Evolutionary conservation across 2,888 invertebrate genomes (phyloP).

Genomic region (Drosophila robusta): DNA sequence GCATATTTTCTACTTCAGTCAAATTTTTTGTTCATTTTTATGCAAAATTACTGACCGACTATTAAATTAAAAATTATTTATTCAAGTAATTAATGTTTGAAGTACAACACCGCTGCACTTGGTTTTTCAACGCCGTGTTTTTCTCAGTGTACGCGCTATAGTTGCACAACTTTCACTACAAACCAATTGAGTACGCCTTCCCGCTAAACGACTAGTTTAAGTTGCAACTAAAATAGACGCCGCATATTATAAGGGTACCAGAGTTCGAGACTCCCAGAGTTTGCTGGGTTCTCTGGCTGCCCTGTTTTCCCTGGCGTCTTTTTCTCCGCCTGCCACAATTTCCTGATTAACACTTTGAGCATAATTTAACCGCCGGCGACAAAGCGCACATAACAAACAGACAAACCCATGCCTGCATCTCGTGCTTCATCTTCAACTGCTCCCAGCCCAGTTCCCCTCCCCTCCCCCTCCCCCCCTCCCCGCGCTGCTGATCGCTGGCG

Average conservation of each 20-base stretch:
- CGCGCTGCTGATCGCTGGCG: constrained; percentile 50
- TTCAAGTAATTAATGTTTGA: too few relatives aligned
- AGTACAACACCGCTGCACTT: too few relatives aligned
- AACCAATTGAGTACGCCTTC: constrained; percentile 53
- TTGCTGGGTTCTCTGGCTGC: neutral
- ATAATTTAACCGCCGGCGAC: constrained; percentile 80
- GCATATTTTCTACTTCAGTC: too few relatives aligned
- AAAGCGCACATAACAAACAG: constrained; percentile 73
- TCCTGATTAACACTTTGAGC: constrained; percentile 84
- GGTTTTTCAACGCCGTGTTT: neutral
- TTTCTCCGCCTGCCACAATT: constrained; percentile 62
- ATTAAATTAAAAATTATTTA: too few relatives aligned
- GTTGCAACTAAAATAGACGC: constrained; percentile 40
- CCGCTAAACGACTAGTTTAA: constrained; percentile 37
- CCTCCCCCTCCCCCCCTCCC: constrained; percentile 17
- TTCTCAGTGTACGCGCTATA: constrained; percentile 3
- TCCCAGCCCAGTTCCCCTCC: constrained; percentile 3
- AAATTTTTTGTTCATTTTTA: too few relatives aligned
- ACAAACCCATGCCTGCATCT: constrained; percentile 62
- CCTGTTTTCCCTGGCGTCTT: constrained; percentile 1
- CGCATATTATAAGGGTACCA: constrained; percentile 61
- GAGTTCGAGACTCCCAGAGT: constrained; percentile 5
- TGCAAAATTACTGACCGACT: too few relatives aligned
- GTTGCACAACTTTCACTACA: constrained; percentile 30
- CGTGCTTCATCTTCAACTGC: constrained; percentile 31